Evolutionary conservation across 35 echinoderm and acorn worm genomes (phyloP).

Genomic region (Patiria miniata): DNA sequence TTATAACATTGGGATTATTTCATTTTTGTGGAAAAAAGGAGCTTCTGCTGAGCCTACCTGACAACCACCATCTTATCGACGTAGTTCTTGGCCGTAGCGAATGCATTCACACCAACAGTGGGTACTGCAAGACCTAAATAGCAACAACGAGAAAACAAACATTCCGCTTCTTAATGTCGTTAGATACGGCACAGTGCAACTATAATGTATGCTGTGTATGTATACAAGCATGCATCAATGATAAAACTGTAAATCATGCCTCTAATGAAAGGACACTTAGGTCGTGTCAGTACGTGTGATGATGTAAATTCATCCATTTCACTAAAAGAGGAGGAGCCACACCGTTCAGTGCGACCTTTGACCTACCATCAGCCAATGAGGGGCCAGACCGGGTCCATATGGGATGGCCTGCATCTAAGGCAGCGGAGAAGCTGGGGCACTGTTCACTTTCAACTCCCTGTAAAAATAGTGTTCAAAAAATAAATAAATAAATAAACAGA

Average conservation of each 20-base stretch:
- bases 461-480: too few relatives aligned
- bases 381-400: constrained; percentile 69
- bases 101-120: constrained; percentile 89
- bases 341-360: background rate
- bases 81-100: constrained; percentile 71
- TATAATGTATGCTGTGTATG: background rate
- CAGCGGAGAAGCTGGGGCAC: constrained; percentile 80
- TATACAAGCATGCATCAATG: too few relatives aligned
- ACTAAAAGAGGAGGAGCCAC: too few relatives aligned
- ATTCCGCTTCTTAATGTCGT: too few relatives aligned
- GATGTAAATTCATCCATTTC: too few relatives aligned
- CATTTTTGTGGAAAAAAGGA: too few relatives aligned
- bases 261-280: too few relatives aligned
- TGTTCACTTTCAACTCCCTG: constrained; percentile 89
- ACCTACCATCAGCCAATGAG: constrained; percentile 91
- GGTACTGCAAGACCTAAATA: constrained; percentile 87
- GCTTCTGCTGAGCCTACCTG: constrained; percentile 69
- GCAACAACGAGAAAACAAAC: background rate
- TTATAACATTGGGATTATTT: too few relatives aligned
- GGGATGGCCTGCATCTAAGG: constrained; percentile 79
- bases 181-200: background rate
- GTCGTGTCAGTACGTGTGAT: too few relatives aligned
- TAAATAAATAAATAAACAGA: too few relatives aligned
- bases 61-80: constrained; percentile 89
- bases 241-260: too few relatives aligned